These are phyloP conservation scores for Steinernema feltiae DNA, from an alignment of 1,140 invertebrate genomes.

Conservation along the genomic window DNA sequence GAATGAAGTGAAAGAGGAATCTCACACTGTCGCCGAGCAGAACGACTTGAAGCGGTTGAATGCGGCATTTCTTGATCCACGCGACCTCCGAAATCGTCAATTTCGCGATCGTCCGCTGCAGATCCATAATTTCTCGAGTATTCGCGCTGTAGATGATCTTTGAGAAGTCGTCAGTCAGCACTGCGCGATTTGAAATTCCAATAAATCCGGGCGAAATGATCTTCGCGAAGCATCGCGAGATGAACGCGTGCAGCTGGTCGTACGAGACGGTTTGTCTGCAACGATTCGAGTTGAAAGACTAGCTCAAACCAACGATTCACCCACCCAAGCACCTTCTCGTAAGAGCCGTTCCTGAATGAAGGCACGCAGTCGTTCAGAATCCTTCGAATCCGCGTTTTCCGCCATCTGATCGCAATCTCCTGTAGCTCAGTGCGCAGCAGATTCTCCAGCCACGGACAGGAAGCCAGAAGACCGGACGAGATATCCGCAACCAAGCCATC, in stretches of 20 bases:
- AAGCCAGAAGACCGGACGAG: background rate
- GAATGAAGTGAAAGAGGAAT: background rate
- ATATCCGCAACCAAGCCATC: background rate
- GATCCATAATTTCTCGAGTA: background rate
- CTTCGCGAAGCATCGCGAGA: background rate
- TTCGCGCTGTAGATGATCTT: background rate
- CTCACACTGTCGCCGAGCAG: background rate
- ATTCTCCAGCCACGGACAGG: background rate
- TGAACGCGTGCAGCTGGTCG: background rate
- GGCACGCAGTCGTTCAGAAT: background rate
- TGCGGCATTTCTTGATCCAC: background rate
- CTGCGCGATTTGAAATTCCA: background rate
- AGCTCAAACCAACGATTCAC: background rate
- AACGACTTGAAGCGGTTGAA: background rate
- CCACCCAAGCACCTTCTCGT: background rate
- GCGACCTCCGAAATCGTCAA: background rate
- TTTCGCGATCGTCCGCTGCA: background rate
- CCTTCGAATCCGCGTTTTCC: background rate
- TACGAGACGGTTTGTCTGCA: background rate
- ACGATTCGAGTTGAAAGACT: background rate
- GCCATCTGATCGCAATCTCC: background rate
- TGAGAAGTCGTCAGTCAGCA: background rate
- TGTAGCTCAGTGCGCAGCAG: background rate
- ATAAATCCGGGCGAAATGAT: background rate
- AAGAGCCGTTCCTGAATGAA: background rate